Base-by-base conservation (phyloP, 2,797 vertebrate species). In the Acropternis orthonyx region DNA sequence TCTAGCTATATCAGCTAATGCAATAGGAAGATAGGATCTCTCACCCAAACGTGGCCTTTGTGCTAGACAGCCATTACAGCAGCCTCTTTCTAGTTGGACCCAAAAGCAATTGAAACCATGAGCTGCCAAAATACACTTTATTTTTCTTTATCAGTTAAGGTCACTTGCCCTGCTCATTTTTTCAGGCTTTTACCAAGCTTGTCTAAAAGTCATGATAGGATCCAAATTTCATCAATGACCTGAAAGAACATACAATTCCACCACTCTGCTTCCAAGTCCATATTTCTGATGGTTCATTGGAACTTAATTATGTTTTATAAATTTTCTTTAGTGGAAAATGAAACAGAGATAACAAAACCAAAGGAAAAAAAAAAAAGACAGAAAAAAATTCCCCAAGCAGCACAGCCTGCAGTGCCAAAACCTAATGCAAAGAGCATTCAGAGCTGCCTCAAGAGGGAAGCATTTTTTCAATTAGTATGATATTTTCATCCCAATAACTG, bases 151-250 rank as follows among this genome's bases (percentile, higher is more conserved):
- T 90, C 51, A 71, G 55, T 51, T 63, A 66, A 76, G 63, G 79
- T 74, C 67, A 24, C 30, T 69, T 19, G 61, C 44, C 46, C 62
- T 67, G 8, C 28, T 81, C 12, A 12, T 62, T 78, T 85, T 81
- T 81, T 69, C 79, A 93, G 49, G 48, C 67, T 81, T 94, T 88
- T 73, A 88, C 36, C 22, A 92, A 92, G 30, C 36, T 83, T 69
- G 30, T 54, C 89, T 56, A 63, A 39, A 67, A 91, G 49, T 46
- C 37, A 58, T 88, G 72, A 92, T 7, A 84, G 22, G 59, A 94
- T 81, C 49, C n/a, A 65, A 39, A 84, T 91, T 90, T 86, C 39
- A 19, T 8, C 76, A 51, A 61, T 43, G 41, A 71, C 34, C 55
- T 82, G 48, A 84, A 78, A 71, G 46, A 72, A 59, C 39, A 77